Conservation (phyloP, 2,888 invertebrate species). For the Xylota sylvarum region DNA sequence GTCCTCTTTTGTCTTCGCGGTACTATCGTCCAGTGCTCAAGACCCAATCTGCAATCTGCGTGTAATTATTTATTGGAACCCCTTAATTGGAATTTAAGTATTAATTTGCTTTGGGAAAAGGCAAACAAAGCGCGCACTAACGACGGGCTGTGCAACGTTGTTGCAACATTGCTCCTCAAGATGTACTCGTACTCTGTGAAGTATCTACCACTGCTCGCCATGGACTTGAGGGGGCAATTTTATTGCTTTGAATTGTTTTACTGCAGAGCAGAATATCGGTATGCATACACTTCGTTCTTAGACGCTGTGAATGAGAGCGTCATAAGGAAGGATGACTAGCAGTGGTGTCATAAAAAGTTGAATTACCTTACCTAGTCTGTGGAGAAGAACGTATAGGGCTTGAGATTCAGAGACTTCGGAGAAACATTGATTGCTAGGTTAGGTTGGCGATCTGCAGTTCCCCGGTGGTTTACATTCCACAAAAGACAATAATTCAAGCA, state of each 20-base stretch:
- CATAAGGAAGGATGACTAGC: slow-evolving; percentile 9
- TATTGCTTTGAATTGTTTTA: slow-evolving; percentile 39
- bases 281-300: slow-evolving; percentile 19
- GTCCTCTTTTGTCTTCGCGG: slow-evolving; percentile 60
- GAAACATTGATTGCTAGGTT: not conserved
- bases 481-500: not conserved
- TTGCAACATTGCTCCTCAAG: slow-evolving; percentile 38
- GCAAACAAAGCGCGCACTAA: slow-evolving; percentile 43
- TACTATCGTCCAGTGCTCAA: slow-evolving; percentile 3
- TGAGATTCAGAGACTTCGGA: not conserved
- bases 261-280: slow-evolving; percentile 21
- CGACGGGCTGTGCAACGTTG: slow-evolving; percentile 48
- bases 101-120: slow-evolving; percentile 71
- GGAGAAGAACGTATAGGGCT: not conserved
- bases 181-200: not conserved
- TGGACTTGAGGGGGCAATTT: slow-evolving; percentile 24
- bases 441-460: not conserved
- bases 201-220: not conserved
- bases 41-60: slow-evolving; percentile 68
- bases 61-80: slow-evolving; percentile 76
- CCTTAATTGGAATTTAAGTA: slow-evolving; percentile 76
- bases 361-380: slow-evolving; percentile 1
- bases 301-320: not conserved
- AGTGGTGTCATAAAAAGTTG: slow-evolving; percentile 14
- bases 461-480: not conserved